Evolutionary conservation across 2,113 vertebrate species (phyloP).

Genomic region (Forbesichthys agassizii): DNA sequence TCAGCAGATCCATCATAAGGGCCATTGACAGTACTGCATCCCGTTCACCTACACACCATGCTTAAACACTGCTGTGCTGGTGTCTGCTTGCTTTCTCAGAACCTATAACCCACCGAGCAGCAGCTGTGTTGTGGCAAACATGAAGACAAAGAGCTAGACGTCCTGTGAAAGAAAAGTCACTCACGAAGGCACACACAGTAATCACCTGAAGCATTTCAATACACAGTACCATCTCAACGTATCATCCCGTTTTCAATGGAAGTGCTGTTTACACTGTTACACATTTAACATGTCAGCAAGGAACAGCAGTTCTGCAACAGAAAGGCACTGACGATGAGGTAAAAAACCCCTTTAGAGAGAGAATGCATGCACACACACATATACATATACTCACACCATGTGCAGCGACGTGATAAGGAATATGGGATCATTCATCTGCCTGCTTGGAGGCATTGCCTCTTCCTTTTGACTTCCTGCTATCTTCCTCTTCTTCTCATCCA

Average conservation of each 20-base stretch:
- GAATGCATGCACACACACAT: neutral
- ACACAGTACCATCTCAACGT: no score
- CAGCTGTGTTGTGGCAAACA: constrained; percentile 1
- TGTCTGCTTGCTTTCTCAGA: neutral
- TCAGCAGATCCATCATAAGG: no score
- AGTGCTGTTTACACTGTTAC: constrained; percentile 28
- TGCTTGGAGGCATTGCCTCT: constrained; percentile 32
- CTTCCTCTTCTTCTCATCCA: neutral
- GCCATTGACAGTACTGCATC: no score
- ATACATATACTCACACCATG: constrained; percentile 28
- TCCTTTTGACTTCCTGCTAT: constrained; percentile 39
- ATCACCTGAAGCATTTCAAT: no score
- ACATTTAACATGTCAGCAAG: constrained; percentile 61
- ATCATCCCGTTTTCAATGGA: no score
- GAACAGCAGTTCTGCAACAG: neutral
- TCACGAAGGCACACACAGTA: constrained; percentile 12
- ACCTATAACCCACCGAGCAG: neutral
- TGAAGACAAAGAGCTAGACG: constrained; percentile 31
- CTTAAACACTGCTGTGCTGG: no score
- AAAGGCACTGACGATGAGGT: neutral
- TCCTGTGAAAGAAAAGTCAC: constrained; percentile 26
- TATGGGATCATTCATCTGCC: constrained; percentile 54
- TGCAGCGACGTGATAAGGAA: constrained; percentile 57
- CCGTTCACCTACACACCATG: no score
- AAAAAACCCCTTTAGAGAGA: constrained; percentile 8